Evolutionary conservation across 2,113 vertebrate genomes (phyloP).

Genomic region (Equus przewalskii): DNA sequence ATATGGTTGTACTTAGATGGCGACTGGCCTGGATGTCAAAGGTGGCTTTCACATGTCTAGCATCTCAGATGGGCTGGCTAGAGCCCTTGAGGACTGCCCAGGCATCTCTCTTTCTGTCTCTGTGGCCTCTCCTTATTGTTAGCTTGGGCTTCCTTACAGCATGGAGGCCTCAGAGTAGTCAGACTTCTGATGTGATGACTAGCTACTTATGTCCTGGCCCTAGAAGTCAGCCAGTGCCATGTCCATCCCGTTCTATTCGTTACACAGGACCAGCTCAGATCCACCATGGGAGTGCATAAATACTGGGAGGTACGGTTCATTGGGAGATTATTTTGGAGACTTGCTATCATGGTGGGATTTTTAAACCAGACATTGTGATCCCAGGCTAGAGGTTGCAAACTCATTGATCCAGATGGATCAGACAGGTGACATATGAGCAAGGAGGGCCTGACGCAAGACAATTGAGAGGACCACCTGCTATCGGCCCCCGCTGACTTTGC

Average conservation of each 20-base stretch:
- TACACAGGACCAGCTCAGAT: background rate
- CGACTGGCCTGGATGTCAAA: background rate
- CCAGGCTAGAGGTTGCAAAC: background rate
- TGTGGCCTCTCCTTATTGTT: background rate
- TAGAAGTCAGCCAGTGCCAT: background rate
- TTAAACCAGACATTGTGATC: slow-evolving; percentile 7
- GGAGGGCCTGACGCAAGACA: background rate
- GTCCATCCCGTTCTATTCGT: background rate
- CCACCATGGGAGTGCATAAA: background rate
- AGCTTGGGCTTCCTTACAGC: background rate
- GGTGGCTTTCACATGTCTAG: background rate
- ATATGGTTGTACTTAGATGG: background rate
- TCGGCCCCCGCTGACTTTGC: background rate
- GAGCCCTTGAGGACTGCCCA: too few species aligned
- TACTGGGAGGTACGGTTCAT: background rate
- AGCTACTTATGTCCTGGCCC: background rate
- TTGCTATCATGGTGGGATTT: background rate
- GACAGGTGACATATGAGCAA: background rate
- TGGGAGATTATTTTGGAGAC: background rate
- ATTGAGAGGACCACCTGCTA: accelerated
- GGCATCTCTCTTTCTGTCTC: background rate
- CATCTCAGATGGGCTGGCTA: background rate
- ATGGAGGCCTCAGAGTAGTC: background rate
- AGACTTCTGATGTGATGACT: background rate
- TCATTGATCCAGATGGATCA: background rate